Evolutionary conservation across 2,888 invertebrate species (phyloP), one percentile per base, ranked within the genome.

Genomic region (Parnassius apollo): DNA sequence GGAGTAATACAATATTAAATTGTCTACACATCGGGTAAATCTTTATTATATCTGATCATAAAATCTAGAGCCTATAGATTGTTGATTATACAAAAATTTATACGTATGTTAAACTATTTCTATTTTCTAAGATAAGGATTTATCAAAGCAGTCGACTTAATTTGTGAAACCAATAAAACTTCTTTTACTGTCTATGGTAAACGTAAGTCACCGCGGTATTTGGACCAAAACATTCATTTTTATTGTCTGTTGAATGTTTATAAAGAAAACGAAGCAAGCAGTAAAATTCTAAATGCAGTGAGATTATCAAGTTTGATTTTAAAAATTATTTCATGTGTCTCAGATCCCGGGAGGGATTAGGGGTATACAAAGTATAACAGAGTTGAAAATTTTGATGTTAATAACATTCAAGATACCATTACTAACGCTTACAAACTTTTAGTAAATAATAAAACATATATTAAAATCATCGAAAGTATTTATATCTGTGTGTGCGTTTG

Each of bases 161-260:
- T 42, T 25, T 25, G 25, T 42, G n/a, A 62, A 57, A 54, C 52
- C 66, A 62, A 66, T 66, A 66, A 66, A 66, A 57, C 50, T 59
- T 46, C 48, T 62, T 64, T 62, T 54, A 66, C 57, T 66, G 62
- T 66, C 66, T 66, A 57, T 66, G 66, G 66, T 57, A 51, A 64
- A 64, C 64, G 66, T 64, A 64, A 66, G 53, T 57, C 46, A 44
- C 62, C 54, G 22, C 3, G 57, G 53, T 48, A 35, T 57, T 42
- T 44, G 44, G 25, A 52, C 61, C 57, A 61, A 61, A 57, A 62
- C 53, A 57, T 57, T 56, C 52, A 46, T 25, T 62, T 57, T 48
- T 57, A 62, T 61, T 57, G 51, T 61, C 61, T 48, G 61, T 25
- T 52, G 42, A 42, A 45, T 56, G 61, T 57, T 57, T 57, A 42